These are phyloP conservation scores for Leptobrachium ailaonicum DNA, from an alignment of 2,113 vertebrate species.

Conservation along the genomic window DNA sequence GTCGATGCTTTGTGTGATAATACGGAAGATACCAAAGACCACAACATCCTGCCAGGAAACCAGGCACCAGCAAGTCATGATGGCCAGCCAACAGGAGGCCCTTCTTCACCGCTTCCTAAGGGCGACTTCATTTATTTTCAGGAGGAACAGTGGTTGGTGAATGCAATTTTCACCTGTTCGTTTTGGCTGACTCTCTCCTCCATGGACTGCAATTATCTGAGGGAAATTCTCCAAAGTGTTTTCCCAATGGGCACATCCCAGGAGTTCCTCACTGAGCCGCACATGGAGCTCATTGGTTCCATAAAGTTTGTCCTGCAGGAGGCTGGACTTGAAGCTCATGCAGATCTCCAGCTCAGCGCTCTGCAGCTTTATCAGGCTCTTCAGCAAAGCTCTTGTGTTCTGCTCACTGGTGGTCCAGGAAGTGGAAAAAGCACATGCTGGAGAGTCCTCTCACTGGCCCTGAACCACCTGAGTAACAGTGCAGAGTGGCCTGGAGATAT, in stretches of 20 bases:
- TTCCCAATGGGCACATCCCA: conserved; percentile 64
- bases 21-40: background rate
- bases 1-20: background rate
- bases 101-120: background rate
- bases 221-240: conserved; percentile 63
- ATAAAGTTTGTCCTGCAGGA: conserved; percentile 66
- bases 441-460: conserved; percentile 66
- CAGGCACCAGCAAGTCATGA: background rate
- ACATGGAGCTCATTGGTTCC: conserved; percentile 56
- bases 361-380: conserved; percentile 72
- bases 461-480: conserved; percentile 63
- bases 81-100: background rate
- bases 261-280: conserved; percentile 6
- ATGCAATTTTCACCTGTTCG: conserved; percentile 64
- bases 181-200: conserved; percentile 51
- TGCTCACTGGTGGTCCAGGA: conserved; percentile 77
- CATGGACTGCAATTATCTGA: conserved; percentile 57
- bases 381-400: conserved; percentile 58
- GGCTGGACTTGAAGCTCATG: conserved; percentile 56
- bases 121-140: background rate
- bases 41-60: no score
- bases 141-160: conserved; percentile 56
- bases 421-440: conserved; percentile 81
- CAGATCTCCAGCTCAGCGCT: conserved; percentile 55
- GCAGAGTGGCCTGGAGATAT: background rate